Evolutionary conservation across 1,140 invertebrate genomes (phyloP).

Genomic region (Elysia chlorotica): DNA sequence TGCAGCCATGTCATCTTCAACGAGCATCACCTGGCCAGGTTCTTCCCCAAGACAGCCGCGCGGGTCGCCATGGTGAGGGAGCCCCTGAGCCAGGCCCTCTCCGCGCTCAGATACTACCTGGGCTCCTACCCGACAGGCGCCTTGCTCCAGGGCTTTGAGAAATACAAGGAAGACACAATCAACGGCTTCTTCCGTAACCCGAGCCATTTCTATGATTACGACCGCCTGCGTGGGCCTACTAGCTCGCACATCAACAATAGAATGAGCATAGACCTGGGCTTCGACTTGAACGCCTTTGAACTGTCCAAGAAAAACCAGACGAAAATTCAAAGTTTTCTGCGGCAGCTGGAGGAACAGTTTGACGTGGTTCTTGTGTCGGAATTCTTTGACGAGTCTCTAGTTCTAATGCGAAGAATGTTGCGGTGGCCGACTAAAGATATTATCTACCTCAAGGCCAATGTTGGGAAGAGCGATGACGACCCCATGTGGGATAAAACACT

Average conservation of each 20-base stretch:
- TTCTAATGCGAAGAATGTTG: conserved; percentile 62
- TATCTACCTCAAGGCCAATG: conserved; percentile 26
- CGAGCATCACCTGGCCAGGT: background rate
- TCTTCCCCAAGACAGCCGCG: conserved; percentile 24
- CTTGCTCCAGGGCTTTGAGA: background rate
- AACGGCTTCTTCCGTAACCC: no score
- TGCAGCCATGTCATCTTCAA: conserved; percentile 35
- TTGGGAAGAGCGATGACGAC: no score
- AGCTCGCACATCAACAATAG: background rate
- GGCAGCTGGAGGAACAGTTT: conserved; percentile 45
- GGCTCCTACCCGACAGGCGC: background rate
- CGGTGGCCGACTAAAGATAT: conserved; percentile 58
- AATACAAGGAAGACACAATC: background rate
- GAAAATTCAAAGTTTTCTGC: conserved; percentile 19
- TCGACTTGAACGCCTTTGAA: conserved; percentile 9
- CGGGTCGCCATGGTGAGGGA: conserved; percentile 33
- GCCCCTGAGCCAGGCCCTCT: conserved; percentile 28
- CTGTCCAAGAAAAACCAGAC: background rate
- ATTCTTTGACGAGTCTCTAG: conserved; percentile 65
- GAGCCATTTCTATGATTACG: no score
- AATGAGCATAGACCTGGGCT: conserved; percentile 30
- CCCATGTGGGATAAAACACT: no score
- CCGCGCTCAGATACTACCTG: conserved; percentile 28
- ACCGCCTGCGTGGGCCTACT: no score
- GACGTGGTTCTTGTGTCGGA: conserved; percentile 65